phyloP scores from a whole-genome alignment of 92 coral and sea anemone genomes.

The Paramuricea clavata region DNA sequence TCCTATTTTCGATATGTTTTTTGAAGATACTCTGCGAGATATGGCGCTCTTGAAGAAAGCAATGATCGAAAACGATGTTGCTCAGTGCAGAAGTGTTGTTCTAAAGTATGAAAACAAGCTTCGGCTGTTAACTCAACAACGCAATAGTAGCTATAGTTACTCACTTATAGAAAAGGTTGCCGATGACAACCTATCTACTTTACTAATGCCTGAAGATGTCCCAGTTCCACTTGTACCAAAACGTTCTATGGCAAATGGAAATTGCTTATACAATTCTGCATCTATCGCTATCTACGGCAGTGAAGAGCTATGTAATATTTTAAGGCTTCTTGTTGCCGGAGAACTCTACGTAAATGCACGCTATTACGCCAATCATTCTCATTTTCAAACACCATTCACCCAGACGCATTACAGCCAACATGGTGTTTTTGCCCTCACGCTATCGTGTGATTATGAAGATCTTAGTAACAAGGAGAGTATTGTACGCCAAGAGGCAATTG shows the following conservation, averaged over 20 bases:
- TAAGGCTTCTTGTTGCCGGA: constrained; percentile 2
- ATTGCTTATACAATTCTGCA: neutral
- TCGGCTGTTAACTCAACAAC: neutral
- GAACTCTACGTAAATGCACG: neutral
- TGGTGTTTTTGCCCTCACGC: neutral
- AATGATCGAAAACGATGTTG: neutral
- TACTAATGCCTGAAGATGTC: neutral
- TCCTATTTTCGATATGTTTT: no score
- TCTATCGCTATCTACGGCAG: neutral
- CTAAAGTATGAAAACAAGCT: neutral
- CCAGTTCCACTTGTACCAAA: neutral
- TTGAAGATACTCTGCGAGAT: no score
- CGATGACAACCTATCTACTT: neutral
- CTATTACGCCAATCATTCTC: constrained; percentile 18
- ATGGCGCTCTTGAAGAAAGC: neutral
- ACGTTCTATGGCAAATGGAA: neutral
- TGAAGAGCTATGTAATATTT: neutral
- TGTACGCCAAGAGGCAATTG: constrained; percentile 4
- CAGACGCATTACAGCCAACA: neutral
- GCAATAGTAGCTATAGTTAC: neutral
- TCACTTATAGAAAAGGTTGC: neutral
- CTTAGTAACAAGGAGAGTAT: neutral
- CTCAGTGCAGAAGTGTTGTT: neutral
- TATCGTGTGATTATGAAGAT: neutral
- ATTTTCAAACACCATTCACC: neutral